phyloP scores from a whole-genome alignment of 2,113 vertebrate genomes.

The Addax nasomaculatus region DNA sequence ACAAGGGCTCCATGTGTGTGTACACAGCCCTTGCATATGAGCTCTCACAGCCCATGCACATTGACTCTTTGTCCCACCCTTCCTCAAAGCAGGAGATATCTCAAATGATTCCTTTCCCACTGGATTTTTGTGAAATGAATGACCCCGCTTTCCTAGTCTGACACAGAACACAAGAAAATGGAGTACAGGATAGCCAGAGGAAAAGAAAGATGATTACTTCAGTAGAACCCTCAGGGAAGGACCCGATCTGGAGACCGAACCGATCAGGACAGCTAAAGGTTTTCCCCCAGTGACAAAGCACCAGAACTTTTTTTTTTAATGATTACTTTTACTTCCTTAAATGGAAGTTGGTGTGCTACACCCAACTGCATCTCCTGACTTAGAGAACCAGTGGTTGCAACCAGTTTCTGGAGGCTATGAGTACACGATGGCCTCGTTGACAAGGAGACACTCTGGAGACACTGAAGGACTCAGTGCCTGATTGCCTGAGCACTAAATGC shows the following conservation, averaged over 20 bases:
- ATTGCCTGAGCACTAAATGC: fast-evolving
- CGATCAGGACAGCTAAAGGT: neutral
- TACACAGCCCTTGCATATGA: fast-evolving
- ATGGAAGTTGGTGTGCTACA: neutral
- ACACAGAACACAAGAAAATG: neutral
- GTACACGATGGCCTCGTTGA: fast-evolving
- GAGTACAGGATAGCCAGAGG: neutral
- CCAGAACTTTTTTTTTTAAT: neutral
- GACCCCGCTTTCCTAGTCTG: neutral
- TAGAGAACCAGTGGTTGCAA: neutral
- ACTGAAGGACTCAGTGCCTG: fast-evolving
- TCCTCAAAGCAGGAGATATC: neutral
- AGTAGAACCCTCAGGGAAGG: neutral
- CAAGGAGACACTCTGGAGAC: neutral
- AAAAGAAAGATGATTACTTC: neutral
- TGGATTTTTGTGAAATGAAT: neutral
- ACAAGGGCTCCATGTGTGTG: fast-evolving
- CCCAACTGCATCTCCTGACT: neutral
- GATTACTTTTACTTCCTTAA: neutral
- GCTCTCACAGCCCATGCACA: fast-evolving
- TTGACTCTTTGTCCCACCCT: fast-evolving
- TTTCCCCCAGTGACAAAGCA: neutral
- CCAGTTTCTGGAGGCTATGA: neutral
- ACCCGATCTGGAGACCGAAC: neutral
- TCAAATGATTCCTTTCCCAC: neutral